A percentile compares a stretch with the other conserved stretches of the same genome.
Evolutionary conservation across 1,140 invertebrate species (phyloP).

Genomic region (Pararge aegeria): DNA sequence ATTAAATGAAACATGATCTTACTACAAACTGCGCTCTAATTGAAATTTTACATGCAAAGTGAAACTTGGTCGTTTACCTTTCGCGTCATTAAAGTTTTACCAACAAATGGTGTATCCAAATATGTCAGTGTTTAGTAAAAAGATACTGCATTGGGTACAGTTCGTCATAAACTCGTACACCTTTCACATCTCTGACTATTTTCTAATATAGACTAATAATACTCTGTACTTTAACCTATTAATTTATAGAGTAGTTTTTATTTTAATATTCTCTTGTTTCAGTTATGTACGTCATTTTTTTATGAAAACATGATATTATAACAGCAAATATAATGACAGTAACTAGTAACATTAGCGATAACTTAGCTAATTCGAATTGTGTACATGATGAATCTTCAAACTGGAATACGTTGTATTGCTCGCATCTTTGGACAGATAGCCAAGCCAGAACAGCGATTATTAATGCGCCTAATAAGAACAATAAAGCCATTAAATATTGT

Average conservation of each 20-base stretch:
- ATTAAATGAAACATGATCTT: constrained; percentile 18
- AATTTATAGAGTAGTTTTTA: too few relatives aligned
- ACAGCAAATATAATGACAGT: constrained; percentile 23
- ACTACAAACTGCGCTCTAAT: constrained; percentile 9
- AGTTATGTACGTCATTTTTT: constrained; percentile 8
- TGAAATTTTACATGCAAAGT: constrained; percentile 12
- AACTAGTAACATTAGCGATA: constrained; percentile 18
- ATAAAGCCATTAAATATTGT: constrained; percentile 55
- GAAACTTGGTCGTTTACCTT: constrained; percentile 18
- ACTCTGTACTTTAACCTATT: too few relatives aligned
- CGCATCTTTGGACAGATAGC: constrained; percentile 63
- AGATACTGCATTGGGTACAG: too few relatives aligned
- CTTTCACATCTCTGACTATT: too few relatives aligned
- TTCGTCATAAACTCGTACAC: too few relatives aligned
- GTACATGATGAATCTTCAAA: constrained; percentile 20
- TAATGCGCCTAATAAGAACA: constrained; percentile 42
- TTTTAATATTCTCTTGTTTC: not conserved
- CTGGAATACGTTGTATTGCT: constrained; percentile 33
- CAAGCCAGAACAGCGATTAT: constrained; percentile 51
- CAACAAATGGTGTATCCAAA: not conserved
- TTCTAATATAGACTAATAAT: too few relatives aligned
- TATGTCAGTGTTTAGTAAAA: not conserved
- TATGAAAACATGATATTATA: constrained; percentile 13
- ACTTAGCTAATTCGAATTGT: constrained; percentile 11
- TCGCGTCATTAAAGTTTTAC: not conserved